These are phyloP conservation scores for Sebastes kiyomatsui DNA, from an alignment of 2,797 vertebrate species.

Conservation along the genomic window DNA sequence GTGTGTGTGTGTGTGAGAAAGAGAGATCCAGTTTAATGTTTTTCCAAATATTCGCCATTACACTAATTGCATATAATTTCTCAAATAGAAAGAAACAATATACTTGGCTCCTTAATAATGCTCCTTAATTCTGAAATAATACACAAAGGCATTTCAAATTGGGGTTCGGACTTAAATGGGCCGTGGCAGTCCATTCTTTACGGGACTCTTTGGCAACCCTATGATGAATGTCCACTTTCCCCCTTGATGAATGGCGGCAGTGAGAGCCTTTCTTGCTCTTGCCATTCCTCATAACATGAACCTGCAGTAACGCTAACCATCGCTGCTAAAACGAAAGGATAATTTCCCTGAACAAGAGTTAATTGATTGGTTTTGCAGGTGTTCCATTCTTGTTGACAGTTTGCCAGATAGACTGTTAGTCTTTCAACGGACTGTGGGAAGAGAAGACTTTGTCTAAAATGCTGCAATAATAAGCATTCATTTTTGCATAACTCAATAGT, in stretches of 20 bases:
- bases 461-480: background rate
- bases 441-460: background rate
- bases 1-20: slow-evolving; percentile 29
- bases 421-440: slow-evolving; percentile 32
- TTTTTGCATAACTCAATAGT: background rate
- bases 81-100: slow-evolving; percentile 57
- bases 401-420: background rate
- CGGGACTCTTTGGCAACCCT: slow-evolving; percentile 47
- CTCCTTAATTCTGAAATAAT: slow-evolving; percentile 59
- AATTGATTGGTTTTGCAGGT: slow-evolving; percentile 42
- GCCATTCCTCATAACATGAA: slow-evolving; percentile 57
- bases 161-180: slow-evolving; percentile 59
- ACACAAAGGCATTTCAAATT: slow-evolving; percentile 54
- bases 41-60: slow-evolving; percentile 54
- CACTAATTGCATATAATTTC: slow-evolving; percentile 69
- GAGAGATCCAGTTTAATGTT: slow-evolving; percentile 36
- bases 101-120: slow-evolving; percentile 53
- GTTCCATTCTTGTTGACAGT: slow-evolving; percentile 14
- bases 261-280: slow-evolving; percentile 47
- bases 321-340: slow-evolving; percentile 28
- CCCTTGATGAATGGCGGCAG: slow-evolving; percentile 63
- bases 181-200: slow-evolving; percentile 66
- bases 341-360: slow-evolving; percentile 23
- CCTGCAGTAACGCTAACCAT: slow-evolving; percentile 34
- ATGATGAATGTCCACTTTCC: slow-evolving; percentile 69